Base-by-base conservation (phyloP, 2,797 vertebrate genomes). In the Mus minutoides region DNA sequence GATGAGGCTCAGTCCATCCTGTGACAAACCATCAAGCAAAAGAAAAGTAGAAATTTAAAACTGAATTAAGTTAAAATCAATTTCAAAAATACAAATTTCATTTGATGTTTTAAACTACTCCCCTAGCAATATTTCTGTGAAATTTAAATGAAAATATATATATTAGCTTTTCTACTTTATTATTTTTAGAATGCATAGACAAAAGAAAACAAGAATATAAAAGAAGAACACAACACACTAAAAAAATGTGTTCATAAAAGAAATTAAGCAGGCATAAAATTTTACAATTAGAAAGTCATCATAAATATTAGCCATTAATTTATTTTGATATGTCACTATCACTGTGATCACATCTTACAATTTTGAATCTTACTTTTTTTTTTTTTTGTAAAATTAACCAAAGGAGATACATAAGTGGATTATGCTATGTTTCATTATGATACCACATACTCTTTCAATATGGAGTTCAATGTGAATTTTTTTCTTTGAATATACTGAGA, bases 301-400 rank as follows among this genome's bases (percentile, higher is more conserved):
- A 62, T 88, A 92, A 76, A 58, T 93, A 94, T 86, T 54, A 71
- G 58, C 21, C 40, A 56, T 94, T 79, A 69, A 92, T 73, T 56
- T 54, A 54, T 75, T 78, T 95, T 67, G 80, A 84, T 92, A 64
- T 9, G 75, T 58, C 1, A 69, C 75, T 93, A 80, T 91, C 79
- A 80, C 2, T 77, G 56, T 54, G 24, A 69, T 75, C 40, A 88
- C 29, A 93, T 52, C 29, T 46, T 78, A 90, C 60, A n/a, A 34
- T 71, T 96, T 97, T 88, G 54, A 88, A 78, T 13, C 10, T 91
- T 93, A 67, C 37, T 93, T 13, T 69, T 91, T 84, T 90, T 37
- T 93, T 13, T 69, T 91, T 84, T 90, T 77, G 6, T 71, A 58
- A 90, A 93, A 83, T 60, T 54, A 67, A 54, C 60, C 54, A 83